These are phyloP conservation scores for Ranitomeya imitator DNA, from an alignment of 2,113 vertebrate genomes.

Conservation along the genomic window DNA sequence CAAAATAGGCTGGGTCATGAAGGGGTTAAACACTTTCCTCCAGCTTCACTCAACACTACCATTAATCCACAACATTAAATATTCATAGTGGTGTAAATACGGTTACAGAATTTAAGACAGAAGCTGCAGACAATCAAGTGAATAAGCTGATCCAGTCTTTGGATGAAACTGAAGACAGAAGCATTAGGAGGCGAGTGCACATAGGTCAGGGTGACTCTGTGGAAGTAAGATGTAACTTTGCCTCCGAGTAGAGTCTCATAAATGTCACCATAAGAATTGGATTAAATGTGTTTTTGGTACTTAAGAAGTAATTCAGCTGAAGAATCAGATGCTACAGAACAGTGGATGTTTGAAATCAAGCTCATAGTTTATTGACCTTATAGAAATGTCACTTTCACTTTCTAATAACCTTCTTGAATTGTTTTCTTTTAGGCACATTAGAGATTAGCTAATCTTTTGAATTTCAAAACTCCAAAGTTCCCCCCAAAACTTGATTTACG, in stretches of 20 bases:
- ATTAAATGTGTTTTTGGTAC: conserved; percentile 33
- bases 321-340: neutral
- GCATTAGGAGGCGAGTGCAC: conserved; percentile 53
- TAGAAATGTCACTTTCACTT: neutral
- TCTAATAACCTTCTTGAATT: neutral
- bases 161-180: conserved; percentile 42
- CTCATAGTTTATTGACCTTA: neutral
- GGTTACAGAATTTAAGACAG: conserved; percentile 58
- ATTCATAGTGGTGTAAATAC: conserved; percentile 53
- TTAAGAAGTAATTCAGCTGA: conserved; percentile 1
- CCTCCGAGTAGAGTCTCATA: neutral
- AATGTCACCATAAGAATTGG: conserved; percentile 43
- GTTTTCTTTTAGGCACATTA: neutral
- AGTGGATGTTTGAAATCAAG: neutral
- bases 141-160: conserved; percentile 51
- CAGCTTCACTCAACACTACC: conserved; percentile 49
- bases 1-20: too few relatives aligned
- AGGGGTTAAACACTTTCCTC: neutral
- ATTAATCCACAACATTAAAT: conserved; percentile 64
- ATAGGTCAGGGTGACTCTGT: conserved; percentile 52
- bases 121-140: conserved; percentile 18
- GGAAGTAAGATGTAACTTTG: conserved; percentile 21
- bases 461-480: too few relatives aligned
- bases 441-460: too few relatives aligned
- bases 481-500: too few relatives aligned